A percentile compares a stretch with the other conserved stretches of the same genome.
Conservation (phyloP, 1,140 invertebrate species). For the Phortica variegata region DNA sequence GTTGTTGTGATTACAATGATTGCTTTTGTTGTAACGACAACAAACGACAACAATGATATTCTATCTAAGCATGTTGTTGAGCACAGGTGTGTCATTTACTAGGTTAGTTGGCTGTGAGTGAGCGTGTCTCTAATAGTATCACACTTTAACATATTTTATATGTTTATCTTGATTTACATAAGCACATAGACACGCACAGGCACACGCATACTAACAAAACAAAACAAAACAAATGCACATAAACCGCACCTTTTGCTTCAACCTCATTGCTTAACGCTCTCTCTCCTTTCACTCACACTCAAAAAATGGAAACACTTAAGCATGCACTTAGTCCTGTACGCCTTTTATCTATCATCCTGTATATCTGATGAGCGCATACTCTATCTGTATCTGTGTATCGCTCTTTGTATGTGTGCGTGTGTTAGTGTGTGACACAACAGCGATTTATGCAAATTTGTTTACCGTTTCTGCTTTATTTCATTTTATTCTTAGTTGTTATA, state of each 20-base stretch:
- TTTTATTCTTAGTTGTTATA: not conserved
- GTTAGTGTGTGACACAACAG: conserved; percentile 25
- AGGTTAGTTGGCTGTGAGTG: conserved; percentile 1
- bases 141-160: conserved; percentile 47
- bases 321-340: conserved; percentile 51
- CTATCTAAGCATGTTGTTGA: too few species aligned
- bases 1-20: conserved; percentile 35
- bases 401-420: conserved; percentile 10
- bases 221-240: not conserved
- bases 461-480: conserved; percentile 2
- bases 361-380: conserved; percentile 27
- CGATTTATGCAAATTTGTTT: conserved; percentile 52
- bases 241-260: conserved; percentile 32
- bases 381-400: conserved; percentile 5
- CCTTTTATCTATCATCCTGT: conserved; percentile 34
- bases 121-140: conserved; percentile 37
- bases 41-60: too few species aligned
- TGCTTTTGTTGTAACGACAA: conserved; percentile 20
- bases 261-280: too few species aligned
- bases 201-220: not conserved
- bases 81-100: not conserved
- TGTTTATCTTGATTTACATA: conserved; percentile 53
- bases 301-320: conserved; percentile 43
- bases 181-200: conserved; percentile 11
- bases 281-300: too few species aligned